phyloP scores from a whole-genome alignment of 2,888 invertebrate species.

The Cataglyphis rosenhaueri region DNA sequence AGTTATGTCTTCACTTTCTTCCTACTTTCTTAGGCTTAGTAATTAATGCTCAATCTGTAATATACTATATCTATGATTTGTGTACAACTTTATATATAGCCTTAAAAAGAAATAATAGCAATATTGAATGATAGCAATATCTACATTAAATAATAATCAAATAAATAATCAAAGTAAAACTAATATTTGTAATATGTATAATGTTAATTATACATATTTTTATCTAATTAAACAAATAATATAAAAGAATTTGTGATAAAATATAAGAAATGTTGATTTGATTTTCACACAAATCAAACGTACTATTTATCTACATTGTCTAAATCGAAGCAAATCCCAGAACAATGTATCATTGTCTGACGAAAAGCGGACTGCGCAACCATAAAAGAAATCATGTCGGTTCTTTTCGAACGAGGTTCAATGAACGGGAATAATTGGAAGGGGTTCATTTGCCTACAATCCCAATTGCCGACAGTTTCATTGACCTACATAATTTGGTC shows the following conservation, averaged over 20 bases:
- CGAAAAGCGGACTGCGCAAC: background rate
- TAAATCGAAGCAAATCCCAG: background rate
- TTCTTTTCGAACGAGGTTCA: constrained; percentile 17
- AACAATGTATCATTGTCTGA: constrained; percentile 36
- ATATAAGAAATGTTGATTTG: too few species aligned
- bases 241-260: too few species aligned
- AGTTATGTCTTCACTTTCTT: constrained; percentile 9
- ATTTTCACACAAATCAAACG: background rate
- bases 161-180: too few species aligned
- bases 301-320: constrained; percentile 12
- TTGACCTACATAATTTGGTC: background rate
- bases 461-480: background rate
- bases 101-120: too few species aligned
- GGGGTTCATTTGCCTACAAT: background rate
- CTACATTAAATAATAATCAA: too few species aligned
- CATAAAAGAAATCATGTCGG: constrained; percentile 2
- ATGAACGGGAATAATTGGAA: background rate
- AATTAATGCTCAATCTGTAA: background rate
- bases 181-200: too few species aligned
- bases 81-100: too few species aligned
- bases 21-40: constrained; percentile 1
- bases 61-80: background rate
- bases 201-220: too few species aligned
- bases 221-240: too few species aligned
- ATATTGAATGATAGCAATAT: too few species aligned